Conservation (phyloP, 2,797 vertebrate species). For the Chrysocyon brachyurus region DNA sequence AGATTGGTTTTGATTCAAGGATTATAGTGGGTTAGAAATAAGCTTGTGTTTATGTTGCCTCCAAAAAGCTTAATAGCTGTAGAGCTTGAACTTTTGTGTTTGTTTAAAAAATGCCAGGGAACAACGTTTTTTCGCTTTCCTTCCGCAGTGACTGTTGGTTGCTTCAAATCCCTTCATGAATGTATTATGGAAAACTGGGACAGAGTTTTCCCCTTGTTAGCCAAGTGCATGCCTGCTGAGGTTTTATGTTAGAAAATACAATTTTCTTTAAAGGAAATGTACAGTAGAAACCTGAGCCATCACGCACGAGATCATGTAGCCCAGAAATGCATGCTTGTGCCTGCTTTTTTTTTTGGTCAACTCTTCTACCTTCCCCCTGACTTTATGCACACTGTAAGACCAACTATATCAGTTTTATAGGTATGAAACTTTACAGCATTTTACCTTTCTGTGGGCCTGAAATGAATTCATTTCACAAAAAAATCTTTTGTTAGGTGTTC, state of each 20-base stretch:
- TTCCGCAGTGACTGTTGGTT: slow-evolving; percentile 85
- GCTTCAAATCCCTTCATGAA: slow-evolving; percentile 89
- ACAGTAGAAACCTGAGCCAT: slow-evolving; percentile 82
- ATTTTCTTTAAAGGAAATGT: slow-evolving; percentile 83
- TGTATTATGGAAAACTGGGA: slow-evolving; percentile 88
- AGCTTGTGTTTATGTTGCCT: slow-evolving; percentile 81
- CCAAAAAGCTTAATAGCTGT: slow-evolving; percentile 82
- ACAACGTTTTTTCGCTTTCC: slow-evolving; percentile 83
- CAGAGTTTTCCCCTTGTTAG: slow-evolving; percentile 86
- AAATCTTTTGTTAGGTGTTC: slow-evolving; percentile 75
- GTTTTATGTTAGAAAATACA: slow-evolving; percentile 86
- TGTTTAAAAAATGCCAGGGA: slow-evolving; percentile 84
- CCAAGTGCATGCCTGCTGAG: slow-evolving; percentile 88
- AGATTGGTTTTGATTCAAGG: slow-evolving; percentile 77
- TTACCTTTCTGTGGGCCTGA: slow-evolving; percentile 72
- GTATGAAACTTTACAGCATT: slow-evolving; percentile 59
- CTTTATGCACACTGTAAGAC: slow-evolving; percentile 69
- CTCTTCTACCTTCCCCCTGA: slow-evolving; percentile 43
- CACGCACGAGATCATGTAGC: slow-evolving; percentile 73
- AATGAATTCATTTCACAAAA: slow-evolving; percentile 75
- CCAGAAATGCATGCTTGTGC: slow-evolving; percentile 39
- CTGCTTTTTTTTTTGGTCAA: slow-evolving; percentile 69
- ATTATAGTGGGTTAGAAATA: slow-evolving; percentile 83
- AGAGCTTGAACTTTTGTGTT: slow-evolving; percentile 85
- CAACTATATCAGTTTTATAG: slow-evolving; percentile 75